Evolutionary conservation across 2,888 invertebrate species (phyloP), one percentile per base, ranked within the genome.

Genomic region (Hirtodrosophila alboralis): DNA sequence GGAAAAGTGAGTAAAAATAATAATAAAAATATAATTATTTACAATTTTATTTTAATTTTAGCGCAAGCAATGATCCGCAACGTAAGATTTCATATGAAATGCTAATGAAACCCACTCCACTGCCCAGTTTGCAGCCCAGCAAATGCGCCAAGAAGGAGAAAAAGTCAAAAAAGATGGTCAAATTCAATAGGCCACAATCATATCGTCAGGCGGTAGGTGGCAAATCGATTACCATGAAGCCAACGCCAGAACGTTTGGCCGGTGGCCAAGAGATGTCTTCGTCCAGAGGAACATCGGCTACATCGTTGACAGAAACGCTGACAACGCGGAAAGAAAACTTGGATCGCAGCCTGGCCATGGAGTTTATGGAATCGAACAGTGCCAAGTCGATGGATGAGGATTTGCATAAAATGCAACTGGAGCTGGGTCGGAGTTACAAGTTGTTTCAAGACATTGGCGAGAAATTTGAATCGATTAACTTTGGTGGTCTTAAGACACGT

Each of bases 381-480:
- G 36, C 62, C 8, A 66, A 62, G 7, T 57, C 47, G 4, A 84
- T 90, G 5, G 80, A 87, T 34, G 68, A 63, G 1, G 88, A 89
- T 41, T 57, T 90, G 44, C 75, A 85, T 16, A 80, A 77, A 54
- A 88, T 90, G 86, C 81, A 86, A 13, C 2, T 64, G 8, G 86
- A 88, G 28, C 60, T 90, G 3, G 75, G 74, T n/a, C 56, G 86
- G 13, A 89, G 88, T 56, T 89, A 87, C 47, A 72, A 89, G 8
- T 63, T 89, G 0, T 89, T 90, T 48, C 86, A 88, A 52, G 53
- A 52, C 2, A 84, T 90, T 44, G 84, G 87, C 2, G 84, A 87
- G 31, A 80, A 87, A 14, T 87, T 90, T n/a, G 84, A 88, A 30
- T 74, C 79, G 0, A 89, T 90, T 0, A 85, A 80, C 66, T 90